Base-by-base conservation (phyloP, 2,113 vertebrate genomes). In the Pituophis catenifer region DNA sequence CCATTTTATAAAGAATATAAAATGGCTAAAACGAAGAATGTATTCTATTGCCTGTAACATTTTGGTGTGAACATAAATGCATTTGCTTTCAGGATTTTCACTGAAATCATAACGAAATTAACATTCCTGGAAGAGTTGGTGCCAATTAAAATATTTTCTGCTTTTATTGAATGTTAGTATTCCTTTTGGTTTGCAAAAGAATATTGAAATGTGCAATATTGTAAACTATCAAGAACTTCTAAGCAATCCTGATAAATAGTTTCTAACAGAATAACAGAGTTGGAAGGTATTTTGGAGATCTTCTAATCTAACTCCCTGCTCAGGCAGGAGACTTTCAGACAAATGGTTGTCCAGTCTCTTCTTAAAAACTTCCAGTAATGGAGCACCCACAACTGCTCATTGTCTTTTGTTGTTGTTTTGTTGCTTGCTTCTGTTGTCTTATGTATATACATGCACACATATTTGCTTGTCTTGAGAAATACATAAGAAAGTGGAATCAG, bases 61-160 rank as follows among this genome's bases (percentile, higher is more conserved):
- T 94, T 54, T 8, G 91, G 38, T 95, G n/a, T 26, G 94, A 62
- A 8, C 90, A 59, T 94, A 92, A 95, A 94, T 44, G n/a, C 29
- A 38, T 92, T 89, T 94, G 12, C 29, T 96, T 87, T 95, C 94
- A 48, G 19, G 26, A 81, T 93, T 91, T 94, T 90, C 21, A 90
- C 58, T 93, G 93, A 93, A 29, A 88, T 85, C 65, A 5, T 0
- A 92, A 94, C 26, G 90, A 92, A 91, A 91, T 90, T 57, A 3
- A 90, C 70, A n/a, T 5, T 81, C 38, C 38, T 89, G 65, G 54
- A 58, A 33, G n/a, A 19, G 17, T 92, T 65, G 15, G 44, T 59
- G 48, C 57, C 44, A 19, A 26, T 48, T 89, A 38, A 81, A 81
- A 23, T 19, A 12, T 29, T 48, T 81, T 55, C 86, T 58, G 54